Conservation (phyloP, 1,140 invertebrate species). For the Neodiprion virginianus region DNA sequence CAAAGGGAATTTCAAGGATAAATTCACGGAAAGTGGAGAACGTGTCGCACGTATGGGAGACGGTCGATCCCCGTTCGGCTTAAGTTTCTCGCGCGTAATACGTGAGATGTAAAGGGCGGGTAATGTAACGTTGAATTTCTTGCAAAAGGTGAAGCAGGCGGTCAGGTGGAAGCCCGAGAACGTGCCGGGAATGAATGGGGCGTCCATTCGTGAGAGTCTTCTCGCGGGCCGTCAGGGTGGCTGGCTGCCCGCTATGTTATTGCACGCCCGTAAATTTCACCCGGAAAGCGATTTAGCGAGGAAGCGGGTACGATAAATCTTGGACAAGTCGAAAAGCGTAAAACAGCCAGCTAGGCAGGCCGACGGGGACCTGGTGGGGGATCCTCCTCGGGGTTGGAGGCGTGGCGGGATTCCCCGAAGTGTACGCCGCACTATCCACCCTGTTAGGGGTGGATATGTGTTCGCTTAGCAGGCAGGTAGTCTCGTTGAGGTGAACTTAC, state of each 20-base stretch:
- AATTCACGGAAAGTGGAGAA: conserved; percentile 30
- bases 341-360: conserved; percentile 43
- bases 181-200: conserved; percentile 53
- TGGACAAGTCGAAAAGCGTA: conserved; percentile 62
- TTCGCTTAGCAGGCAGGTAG: not conserved
- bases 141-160: conserved; percentile 33
- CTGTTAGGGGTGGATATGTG: not conserved
- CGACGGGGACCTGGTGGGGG: not conserved
- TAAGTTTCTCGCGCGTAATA: not conserved
- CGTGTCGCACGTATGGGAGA: not conserved
- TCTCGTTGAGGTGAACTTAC: not conserved
- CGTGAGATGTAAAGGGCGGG: not conserved
- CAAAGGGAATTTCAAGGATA: conserved; percentile 16
- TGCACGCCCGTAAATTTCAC: conserved; percentile 59
- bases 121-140: not conserved
- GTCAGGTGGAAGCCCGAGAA: conserved; percentile 44
- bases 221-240: not conserved
- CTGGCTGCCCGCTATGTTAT: conserved; percentile 36
- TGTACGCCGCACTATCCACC: not conserved
- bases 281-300: conserved; percentile 62
- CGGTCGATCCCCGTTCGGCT: not conserved
- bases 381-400: not conserved
- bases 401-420: not conserved
- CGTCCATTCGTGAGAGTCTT: conserved; percentile 12
- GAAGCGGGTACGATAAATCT: conserved; percentile 60